These are phyloP conservation scores for Alsophila aescularia DNA, from an alignment of 2,888 invertebrate genomes.

Conservation along the genomic window DNA sequence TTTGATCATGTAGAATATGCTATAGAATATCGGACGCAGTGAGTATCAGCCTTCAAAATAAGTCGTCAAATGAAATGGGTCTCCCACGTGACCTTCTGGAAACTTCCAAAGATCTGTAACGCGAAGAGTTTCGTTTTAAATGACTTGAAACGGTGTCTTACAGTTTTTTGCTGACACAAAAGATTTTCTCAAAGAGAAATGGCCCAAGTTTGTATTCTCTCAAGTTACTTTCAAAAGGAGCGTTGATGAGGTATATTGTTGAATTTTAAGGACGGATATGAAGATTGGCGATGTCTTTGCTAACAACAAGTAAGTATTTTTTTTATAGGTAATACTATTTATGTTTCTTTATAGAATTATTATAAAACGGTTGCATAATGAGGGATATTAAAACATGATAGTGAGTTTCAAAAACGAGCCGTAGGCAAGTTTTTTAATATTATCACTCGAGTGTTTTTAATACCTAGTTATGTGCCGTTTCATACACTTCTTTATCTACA, in stretches of 20 bases:
- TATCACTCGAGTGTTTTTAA: too few relatives aligned
- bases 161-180: constrained; percentile 26
- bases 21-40: constrained; percentile 8
- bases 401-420: too few relatives aligned
- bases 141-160: constrained; percentile 14
- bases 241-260: background rate
- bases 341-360: too few relatives aligned
- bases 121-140: constrained; percentile 15
- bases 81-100: constrained; percentile 2
- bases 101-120: constrained; percentile 13
- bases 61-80: constrained; percentile 5
- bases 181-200: constrained; percentile 24
- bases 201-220: constrained; percentile 16
- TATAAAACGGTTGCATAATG: too few relatives aligned
- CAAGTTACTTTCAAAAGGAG: constrained; percentile 18
- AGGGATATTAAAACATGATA: too few relatives aligned
- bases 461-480: too few relatives aligned
- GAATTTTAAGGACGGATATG: background rate
- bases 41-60: background rate
- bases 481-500: too few relatives aligned
- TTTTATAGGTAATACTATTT: too few relatives aligned
- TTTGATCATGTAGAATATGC: too few relatives aligned
- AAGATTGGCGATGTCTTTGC: background rate
- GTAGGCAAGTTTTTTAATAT: too few relatives aligned
- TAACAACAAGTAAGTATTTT: too few relatives aligned